Percentiles rank a stretch among this genome's conserved stretches.
Evolutionary conservation across 2,113 vertebrate genomes (phyloP).

Genomic region (Typhlomys cinereus): DNA sequence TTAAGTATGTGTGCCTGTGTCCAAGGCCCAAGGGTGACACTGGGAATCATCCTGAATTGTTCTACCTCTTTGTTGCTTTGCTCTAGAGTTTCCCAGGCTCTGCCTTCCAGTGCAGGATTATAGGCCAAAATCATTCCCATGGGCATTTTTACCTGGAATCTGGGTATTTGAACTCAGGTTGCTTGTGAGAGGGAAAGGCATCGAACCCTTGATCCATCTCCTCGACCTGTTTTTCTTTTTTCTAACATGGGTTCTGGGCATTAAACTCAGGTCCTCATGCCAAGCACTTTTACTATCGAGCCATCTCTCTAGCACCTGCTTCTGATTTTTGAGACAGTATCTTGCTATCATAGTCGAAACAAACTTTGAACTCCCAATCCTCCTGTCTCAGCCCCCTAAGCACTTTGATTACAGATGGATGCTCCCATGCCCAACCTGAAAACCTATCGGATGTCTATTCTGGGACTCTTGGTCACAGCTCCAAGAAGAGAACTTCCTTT

Average conservation of each 20-base stretch:
- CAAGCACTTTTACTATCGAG: neutral
- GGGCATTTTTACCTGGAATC: no score
- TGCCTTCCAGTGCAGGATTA: no score
- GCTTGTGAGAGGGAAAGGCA: no score
- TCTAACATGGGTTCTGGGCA: neutral
- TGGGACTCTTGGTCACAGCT: conserved; percentile 12
- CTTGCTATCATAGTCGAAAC: neutral
- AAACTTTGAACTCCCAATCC: neutral
- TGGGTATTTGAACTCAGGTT: no score
- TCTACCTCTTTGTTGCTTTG: no score
- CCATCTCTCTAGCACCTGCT: neutral
- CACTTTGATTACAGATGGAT: neutral
- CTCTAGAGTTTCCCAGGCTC: no score
- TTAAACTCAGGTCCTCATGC: neutral
- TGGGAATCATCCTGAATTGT: no score
- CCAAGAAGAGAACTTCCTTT: conserved; percentile 29
- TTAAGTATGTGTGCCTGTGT: no score
- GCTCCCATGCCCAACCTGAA: neutral
- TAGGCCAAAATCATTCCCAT: no score
- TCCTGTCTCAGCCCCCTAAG: neutral
- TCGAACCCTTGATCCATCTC: no score
- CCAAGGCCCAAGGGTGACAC: no score
- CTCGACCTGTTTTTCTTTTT: no score
- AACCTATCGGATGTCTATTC: neutral
- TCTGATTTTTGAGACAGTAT: neutral